Conservation (phyloP, 2,888 invertebrate species). For the Apocheima hispidaria region DNA sequence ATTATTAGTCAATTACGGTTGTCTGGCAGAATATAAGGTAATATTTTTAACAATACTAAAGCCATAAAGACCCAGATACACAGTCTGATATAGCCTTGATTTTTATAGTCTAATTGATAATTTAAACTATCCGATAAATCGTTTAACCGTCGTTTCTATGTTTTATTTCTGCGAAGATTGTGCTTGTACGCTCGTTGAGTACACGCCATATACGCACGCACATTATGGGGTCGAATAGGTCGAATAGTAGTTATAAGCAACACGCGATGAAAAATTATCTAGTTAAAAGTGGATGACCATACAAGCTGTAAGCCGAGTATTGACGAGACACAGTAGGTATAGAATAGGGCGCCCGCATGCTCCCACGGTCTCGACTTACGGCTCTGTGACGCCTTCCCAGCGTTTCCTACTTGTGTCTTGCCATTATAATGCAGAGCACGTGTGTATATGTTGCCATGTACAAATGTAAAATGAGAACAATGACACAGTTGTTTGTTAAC, state of each 20-base stretch:
- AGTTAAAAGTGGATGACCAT: slow-evolving; percentile 27
- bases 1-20: background rate
- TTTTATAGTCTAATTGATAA: background rate
- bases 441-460: slow-evolving; percentile 53
- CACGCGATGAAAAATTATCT: slow-evolving; percentile 25
- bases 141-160: slow-evolving; percentile 4
- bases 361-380: slow-evolving; percentile 77
- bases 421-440: slow-evolving; percentile 74
- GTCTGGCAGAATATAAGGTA: background rate
- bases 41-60: background rate
- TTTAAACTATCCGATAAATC: background rate
- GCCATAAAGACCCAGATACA: background rate
- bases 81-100: background rate
- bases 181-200: slow-evolving; percentile 1
- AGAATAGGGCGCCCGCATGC: slow-evolving; percentile 64
- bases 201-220: slow-evolving; percentile 22
- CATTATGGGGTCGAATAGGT: slow-evolving; percentile 17
- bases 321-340: slow-evolving; percentile 10
- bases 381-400: slow-evolving; percentile 53
- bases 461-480: slow-evolving; percentile 29
- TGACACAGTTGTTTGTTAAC: slow-evolving; percentile 21
- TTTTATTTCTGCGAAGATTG: slow-evolving; percentile 17
- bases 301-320: slow-evolving; percentile 27
- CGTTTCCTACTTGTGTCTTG: slow-evolving; percentile 58
- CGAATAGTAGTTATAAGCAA: slow-evolving; percentile 11